Evolutionary conservation across 1,140 invertebrate species (phyloP).

Genomic region (Scaptodrosophila lebanonensis): DNA sequence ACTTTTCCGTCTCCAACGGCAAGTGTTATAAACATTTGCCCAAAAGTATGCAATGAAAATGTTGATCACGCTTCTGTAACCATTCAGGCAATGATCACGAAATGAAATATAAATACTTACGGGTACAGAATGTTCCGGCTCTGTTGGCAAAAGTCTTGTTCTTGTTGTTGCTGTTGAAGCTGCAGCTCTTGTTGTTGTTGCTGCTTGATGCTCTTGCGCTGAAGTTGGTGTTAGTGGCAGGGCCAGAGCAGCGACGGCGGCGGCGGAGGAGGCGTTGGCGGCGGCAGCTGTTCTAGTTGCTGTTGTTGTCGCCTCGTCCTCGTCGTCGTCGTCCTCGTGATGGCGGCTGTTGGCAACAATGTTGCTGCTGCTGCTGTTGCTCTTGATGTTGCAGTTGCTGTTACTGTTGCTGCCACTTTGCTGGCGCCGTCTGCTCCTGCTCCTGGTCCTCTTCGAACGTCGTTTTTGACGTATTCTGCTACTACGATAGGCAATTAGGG

Average conservation of each 20-base stretch:
- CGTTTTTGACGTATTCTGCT: slow-evolving; percentile 50
- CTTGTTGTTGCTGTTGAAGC: slow-evolving; percentile 32
- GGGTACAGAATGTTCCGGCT: slow-evolving; percentile 77
- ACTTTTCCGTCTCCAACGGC: slow-evolving; percentile 3
- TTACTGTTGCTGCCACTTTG: slow-evolving; percentile 29
- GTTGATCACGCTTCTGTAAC: too few species aligned
- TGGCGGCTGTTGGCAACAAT: slow-evolving; percentile 11
- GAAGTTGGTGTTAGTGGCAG: slow-evolving; percentile 56
- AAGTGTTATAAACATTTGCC: background rate
- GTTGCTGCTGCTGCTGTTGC: slow-evolving; percentile 29
- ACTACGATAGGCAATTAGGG: slow-evolving; percentile 56
- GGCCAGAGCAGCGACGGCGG: slow-evolving; percentile 63
- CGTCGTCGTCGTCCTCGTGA: too few species aligned
- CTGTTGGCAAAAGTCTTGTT: slow-evolving; percentile 72
- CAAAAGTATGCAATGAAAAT: slow-evolving; percentile 1
- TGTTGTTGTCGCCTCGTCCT: background rate
- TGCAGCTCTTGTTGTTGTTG: slow-evolving; percentile 29
- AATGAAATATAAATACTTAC: slow-evolving; percentile 60
- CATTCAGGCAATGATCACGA: too few species aligned
- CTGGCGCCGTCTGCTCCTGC: slow-evolving; percentile 29
- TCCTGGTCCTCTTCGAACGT: slow-evolving; percentile 54
- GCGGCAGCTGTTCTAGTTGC: background rate
- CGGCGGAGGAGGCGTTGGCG: too few species aligned
- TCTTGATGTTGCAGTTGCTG: background rate
- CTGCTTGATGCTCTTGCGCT: slow-evolving; percentile 23